Conservation (phyloP, 2,113 vertebrate species). For the Ornithorhynchus anatinus region DNA sequence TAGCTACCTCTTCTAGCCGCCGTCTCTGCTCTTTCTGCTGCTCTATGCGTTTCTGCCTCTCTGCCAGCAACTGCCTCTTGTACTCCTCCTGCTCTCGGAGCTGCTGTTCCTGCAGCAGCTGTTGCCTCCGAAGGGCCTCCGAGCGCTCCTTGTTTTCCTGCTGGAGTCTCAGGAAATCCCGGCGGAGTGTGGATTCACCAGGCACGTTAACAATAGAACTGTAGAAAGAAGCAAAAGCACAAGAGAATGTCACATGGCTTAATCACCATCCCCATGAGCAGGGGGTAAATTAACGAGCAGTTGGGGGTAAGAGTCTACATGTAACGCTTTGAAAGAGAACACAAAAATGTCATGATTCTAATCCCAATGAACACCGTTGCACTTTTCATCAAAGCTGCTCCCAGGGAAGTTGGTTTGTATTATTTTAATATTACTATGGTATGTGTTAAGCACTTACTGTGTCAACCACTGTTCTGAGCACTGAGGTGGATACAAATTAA, state of each 20-base stretch:
- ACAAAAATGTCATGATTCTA: no score
- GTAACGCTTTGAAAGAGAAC: no score
- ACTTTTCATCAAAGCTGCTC: no score
- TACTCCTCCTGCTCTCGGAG: slow-evolving; percentile 97
- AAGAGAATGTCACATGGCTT: background rate
- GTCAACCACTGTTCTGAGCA: no score
- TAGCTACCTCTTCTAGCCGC: slow-evolving; percentile 89
- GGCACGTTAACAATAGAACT: slow-evolving; percentile 98
- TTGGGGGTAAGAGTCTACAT: no score
- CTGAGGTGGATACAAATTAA: no score
- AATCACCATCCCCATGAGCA: background rate
- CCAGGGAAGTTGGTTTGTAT: no score
- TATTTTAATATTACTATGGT: no score
- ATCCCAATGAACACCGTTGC: no score
- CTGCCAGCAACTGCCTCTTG: slow-evolving; percentile 93
- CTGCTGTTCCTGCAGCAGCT: slow-evolving; percentile 96
- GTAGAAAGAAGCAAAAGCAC: background rate
- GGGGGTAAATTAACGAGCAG: no score
- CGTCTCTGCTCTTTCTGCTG: slow-evolving; percentile 96
- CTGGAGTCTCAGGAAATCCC: slow-evolving; percentile 96
- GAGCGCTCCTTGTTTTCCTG: slow-evolving; percentile 99
- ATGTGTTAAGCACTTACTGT: no score
- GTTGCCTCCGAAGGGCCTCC: slow-evolving; percentile 92
- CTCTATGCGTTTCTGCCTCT: slow-evolving; percentile 94
- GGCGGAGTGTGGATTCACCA: slow-evolving; percentile 93